Evolutionary conservation across 1,140 invertebrate genomes (phyloP), one percentile per base, ranked within the genome.

Genomic region (Papilio glaucus): DNA sequence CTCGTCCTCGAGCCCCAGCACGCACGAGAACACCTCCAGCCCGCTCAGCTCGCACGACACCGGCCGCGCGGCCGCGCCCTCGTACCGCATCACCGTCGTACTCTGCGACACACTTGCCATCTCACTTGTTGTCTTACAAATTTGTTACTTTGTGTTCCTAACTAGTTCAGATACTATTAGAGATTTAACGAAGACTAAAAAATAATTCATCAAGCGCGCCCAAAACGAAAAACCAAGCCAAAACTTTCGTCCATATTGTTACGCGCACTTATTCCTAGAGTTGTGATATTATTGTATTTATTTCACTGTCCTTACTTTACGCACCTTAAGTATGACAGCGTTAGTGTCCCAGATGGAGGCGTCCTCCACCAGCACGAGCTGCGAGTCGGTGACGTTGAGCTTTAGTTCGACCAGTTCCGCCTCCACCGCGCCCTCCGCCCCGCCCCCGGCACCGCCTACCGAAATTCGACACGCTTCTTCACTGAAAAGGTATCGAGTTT

Each of bases 321-420:
- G n/a, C 81, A 96, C 96, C 93, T 98, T 98, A 0, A 99, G 93
- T 85, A 99, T 99, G 4, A 99, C 97, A 29, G 98, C 98, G 92
- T 98, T 98, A 0, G 98, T 97, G 88, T 99, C 98, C 92, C 95
- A 95, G 0, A 96, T 93, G 3, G 97, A 96, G 4, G 97, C 96
- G 85, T 99, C 96, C 91, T 99, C 98, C 0, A 99, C 97, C 5
- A 99, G 93, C 24, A 99, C 98, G 26, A 99, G 93, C 93, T 99
- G 98, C 1, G 98, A 99, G 87, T 99, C 98, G 0, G 97, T 98
- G 4, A 99, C 96, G 92, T 99, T 99, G 4, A 99, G 93, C 90
- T 98, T 98, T 15, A 99, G 91, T 89, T 99, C 98, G 85, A 97
- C 72, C 37, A 79, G 82, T 24, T 75, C 79, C 13, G 75, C 78